Evolutionary conservation across 1,140 invertebrate genomes (phyloP).

Genomic region (Triops longicaudatus): DNA sequence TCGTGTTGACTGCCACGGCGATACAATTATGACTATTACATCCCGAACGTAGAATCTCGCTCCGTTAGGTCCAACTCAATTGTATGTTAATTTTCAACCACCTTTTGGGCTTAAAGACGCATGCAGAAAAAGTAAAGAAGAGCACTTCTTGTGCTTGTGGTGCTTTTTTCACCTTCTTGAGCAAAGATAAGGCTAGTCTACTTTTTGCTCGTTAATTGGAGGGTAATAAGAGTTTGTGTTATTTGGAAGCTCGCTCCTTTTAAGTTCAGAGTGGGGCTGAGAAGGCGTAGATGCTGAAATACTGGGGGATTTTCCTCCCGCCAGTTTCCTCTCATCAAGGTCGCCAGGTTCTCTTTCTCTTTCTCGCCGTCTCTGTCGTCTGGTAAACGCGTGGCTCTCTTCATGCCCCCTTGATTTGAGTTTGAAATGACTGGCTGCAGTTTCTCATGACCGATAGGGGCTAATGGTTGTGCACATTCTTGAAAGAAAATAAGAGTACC

Average conservation of each 20-base stretch:
- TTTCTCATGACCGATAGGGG: background rate
- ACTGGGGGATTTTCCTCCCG: background rate
- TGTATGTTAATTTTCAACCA: background rate
- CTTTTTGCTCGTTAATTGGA: too few species aligned
- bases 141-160: too few species aligned
- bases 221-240: too few species aligned
- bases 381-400: background rate
- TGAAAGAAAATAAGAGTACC: background rate
- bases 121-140: too few species aligned
- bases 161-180: too few species aligned
- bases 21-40: background rate
- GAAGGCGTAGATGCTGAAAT: background rate
- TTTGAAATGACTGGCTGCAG: background rate
- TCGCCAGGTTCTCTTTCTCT: background rate
- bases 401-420: background rate
- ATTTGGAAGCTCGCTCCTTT: too few species aligned
- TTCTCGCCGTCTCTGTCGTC: background rate
- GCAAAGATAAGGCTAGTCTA: too few species aligned
- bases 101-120: too few species aligned
- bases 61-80: background rate
- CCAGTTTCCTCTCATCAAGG: background rate
- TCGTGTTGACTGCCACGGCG: background rate
- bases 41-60: background rate
- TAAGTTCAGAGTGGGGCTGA: too few species aligned
- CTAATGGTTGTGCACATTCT: background rate